These are phyloP conservation scores for Caloenas nicobarica DNA, from an alignment of 2,113 vertebrate genomes.

Conservation along the genomic window DNA sequence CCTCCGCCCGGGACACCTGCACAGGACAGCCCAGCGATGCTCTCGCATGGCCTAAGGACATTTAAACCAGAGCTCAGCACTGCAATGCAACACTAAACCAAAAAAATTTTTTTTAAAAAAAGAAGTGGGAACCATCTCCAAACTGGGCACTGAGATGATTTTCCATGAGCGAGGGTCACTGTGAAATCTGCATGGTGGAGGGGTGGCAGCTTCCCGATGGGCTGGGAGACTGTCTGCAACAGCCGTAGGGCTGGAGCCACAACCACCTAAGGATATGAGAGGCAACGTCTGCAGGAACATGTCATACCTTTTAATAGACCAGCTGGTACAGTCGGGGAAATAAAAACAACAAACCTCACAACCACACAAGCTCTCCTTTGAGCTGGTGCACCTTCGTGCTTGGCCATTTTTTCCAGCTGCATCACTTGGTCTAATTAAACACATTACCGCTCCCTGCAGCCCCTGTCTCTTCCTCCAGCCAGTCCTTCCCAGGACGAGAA, in stretches of 20 bases:
- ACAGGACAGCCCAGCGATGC: neutral
- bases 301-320: slow-evolving; percentile 27
- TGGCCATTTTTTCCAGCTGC: slow-evolving; percentile 49
- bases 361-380: slow-evolving; percentile 23
- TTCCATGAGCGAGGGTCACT: neutral
- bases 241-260: neutral
- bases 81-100: neutral
- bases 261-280: neutral
- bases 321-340: neutral
- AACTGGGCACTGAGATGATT: neutral
- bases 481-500: neutral
- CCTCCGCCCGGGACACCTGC: neutral
- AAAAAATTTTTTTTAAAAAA: neutral
- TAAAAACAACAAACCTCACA: neutral
- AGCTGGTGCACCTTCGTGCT: neutral
- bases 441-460: neutral
- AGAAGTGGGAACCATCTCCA: neutral
- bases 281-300: neutral
- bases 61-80: neutral
- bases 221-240: neutral
- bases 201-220: neutral
- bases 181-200: neutral
- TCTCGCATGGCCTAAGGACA: no score
- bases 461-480: neutral
- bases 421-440: slow-evolving; percentile 44